Base-by-base conservation (phyloP, 2,113 vertebrate species). In the Typhlomys cinereus region DNA sequence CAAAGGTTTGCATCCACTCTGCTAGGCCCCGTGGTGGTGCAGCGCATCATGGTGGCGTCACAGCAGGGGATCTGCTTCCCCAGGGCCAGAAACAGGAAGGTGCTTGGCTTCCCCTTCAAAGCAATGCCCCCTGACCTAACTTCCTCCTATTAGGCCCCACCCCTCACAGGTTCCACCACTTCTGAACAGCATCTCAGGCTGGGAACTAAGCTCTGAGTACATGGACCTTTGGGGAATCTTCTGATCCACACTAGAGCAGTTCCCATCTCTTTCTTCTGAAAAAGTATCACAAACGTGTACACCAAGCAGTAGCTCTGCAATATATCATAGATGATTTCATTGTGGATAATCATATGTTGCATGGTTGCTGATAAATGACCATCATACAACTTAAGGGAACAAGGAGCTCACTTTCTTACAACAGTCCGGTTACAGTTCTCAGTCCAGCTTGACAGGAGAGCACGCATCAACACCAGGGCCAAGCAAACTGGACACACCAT, bases 251-350 rank as follows among this genome's bases (percentile, higher is more conserved):
- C 21, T 81, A 61, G 10, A 64, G 20, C 59, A 64, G 10, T 23
- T 81, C 57, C 29, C 69, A 79, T 25, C 8, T 67, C 15, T 44
- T 93, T 86, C 85, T 92, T 34, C 71, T 84, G 27, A 87, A 75
- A 82, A 66, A 88, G 46, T 88, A 25, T 27, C 2, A 4, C 11
- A 76, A 83, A 21, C 27, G 17, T 31, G 9, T 17, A 2, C 80
- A 64, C 52, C 46, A 76, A 52, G 71, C 1, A 46, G 74, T 76
- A 91, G 31, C 5, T 44, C n/a, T 52, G 54, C 18, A 41, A 93
- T 46, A 74, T 48, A 46, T 76, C 34, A 57, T n/a, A 54, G 75
- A 57, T 39, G 27, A 21, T 29, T 48, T 48, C 6, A 31, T 54
- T n/a, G 4, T 46, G 13, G 66, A 31, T 27, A 29, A 34, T 64